Evolutionary conservation across 1,140 invertebrate genomes (phyloP), one percentile per base, ranked within the genome.

Genomic region (Acromyrmex heyeri): DNA sequence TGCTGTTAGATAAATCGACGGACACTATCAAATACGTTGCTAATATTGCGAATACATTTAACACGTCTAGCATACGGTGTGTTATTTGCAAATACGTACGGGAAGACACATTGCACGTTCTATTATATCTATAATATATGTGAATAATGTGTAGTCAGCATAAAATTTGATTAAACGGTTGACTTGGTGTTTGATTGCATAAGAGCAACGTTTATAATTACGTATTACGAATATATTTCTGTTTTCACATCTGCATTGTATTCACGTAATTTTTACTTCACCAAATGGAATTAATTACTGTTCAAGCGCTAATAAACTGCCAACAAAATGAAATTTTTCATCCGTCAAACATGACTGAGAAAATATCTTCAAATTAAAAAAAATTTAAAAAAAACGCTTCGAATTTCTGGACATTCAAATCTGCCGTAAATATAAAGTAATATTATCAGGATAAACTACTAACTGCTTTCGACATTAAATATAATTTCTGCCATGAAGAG

Each of bases 81-180:
- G 50, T 59, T 83, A 82, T 27, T 67, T 38, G 81, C 81, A 81
- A 77, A 59, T 82, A 69, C 38, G 16, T 61, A 88, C 62, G 65
- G 75, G 91, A 91, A 91, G 90, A 91, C 90, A 90, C 44, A 61
- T 87, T 70, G 73, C 82, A 53, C 64, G 88, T 82, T 75, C 61
- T 69, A 38, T 38, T 73, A 55, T 73, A 85, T 61, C 62, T 64
- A 38, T 38, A 83, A 30, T 86, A 53, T 50, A 62, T 55, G 67
- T 62, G 24, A 73, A 44, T 83, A 50, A 34, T 38, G 16, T 81
- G 30, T 70, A 81, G 61, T 86, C 86, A 67, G 67, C 70, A 38
- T 59, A 85, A 62, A 44, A 69, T 92, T 92, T 91, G 87, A 92
- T 92, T 91, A 82, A 87, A 88, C 59, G 24, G 44, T 86, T 62